Percentiles rank a stretch among this genome's conserved stretches.
These are phyloP conservation scores for Lepisosteus osseus DNA, from an alignment of 2,113 vertebrate genomes.

Conservation along the genomic window DNA sequence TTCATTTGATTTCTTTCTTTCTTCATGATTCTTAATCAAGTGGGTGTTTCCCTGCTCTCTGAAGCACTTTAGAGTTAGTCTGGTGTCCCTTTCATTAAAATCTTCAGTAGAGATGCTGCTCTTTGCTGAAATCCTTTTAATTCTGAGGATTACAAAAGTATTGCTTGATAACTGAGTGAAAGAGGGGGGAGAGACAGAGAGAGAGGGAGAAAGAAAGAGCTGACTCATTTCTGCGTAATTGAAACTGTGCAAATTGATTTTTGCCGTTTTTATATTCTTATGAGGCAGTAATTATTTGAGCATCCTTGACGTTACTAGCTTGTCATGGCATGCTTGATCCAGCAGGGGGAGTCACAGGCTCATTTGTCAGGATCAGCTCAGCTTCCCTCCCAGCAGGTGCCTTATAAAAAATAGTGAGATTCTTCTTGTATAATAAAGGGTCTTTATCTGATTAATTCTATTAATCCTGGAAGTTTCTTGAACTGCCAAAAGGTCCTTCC, in stretches of 20 bases:
- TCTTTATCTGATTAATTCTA: slow-evolving; percentile 85
- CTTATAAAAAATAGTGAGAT: slow-evolving; percentile 59
- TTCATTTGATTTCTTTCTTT: slow-evolving; percentile 43
- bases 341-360: slow-evolving; percentile 85
- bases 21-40: slow-evolving; percentile 3
- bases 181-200: slow-evolving; percentile 21
- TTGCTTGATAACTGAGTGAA: slow-evolving; percentile 57
- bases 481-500: slow-evolving; percentile 69
- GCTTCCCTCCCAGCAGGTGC: slow-evolving; percentile 58
- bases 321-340: slow-evolving; percentile 42
- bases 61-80: neutral
- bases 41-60: slow-evolving; percentile 4
- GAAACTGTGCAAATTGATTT: slow-evolving; percentile 5
- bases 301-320: neutral
- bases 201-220: slow-evolving; percentile 4
- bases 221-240: slow-evolving; percentile 8
- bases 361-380: slow-evolving; percentile 23
- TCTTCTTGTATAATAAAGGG: slow-evolving; percentile 63
- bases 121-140: slow-evolving; percentile 59
- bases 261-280: neutral
- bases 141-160: slow-evolving; percentile 63
- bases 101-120: slow-evolving; percentile 54
- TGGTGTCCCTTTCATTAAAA: slow-evolving; percentile 27
- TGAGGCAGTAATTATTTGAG: neutral
- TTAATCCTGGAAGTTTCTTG: slow-evolving; percentile 82